Evolutionary conservation across 2,797 vertebrate genomes (phyloP), one percentile per base, ranked within the genome.

Genomic region (Coreius guichenoti): DNA sequence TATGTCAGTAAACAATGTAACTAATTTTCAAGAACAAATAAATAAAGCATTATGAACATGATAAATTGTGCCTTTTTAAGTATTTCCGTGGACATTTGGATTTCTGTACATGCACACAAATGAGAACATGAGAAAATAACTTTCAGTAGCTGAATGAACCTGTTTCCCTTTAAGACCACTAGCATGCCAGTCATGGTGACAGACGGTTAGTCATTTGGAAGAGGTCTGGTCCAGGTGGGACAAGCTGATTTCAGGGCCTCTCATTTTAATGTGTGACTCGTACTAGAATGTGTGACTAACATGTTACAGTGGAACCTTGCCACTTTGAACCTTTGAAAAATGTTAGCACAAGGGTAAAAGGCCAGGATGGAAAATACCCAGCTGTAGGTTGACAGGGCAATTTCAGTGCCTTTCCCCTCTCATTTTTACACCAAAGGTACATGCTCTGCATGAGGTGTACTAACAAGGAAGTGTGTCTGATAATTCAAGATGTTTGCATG

Each of bases 231-330:
- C 93, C 93, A 93, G 91, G 92, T 94, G 93, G 94, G 90, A 90
- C 86, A 82, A 45, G 49, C 84, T 91, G 88, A 88, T 89, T 93
- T 90, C 90, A 87, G 89, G 92, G 91, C 92, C 93, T 86, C 88
- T 89, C 87, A 92, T 92, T 90, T 93, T 91, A 91, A 91, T 81
- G 63, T 90, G 80, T 87, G 79, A 87, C 88, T 90, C 89, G 85
- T 89, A 88, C 87, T 86, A 92, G 91, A 90, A 94, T 94, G 94
- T 94, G 93, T 94, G 93, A 95, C 94, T 94, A 95, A 94, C 89
- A 72, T 86, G 86, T 88, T 49, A 74, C 84, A 80, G 84, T 13
- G 1, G 8, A 67, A 23, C 26, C 65, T 45, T 78, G 74, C 92
- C 89, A 92, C 90, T 91, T 92, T 93, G 91, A 72, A 83, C 73